Evolutionary conservation across 2,797 vertebrate genomes (phyloP).

Genomic region (Tachyglossus aculeatus): DNA sequence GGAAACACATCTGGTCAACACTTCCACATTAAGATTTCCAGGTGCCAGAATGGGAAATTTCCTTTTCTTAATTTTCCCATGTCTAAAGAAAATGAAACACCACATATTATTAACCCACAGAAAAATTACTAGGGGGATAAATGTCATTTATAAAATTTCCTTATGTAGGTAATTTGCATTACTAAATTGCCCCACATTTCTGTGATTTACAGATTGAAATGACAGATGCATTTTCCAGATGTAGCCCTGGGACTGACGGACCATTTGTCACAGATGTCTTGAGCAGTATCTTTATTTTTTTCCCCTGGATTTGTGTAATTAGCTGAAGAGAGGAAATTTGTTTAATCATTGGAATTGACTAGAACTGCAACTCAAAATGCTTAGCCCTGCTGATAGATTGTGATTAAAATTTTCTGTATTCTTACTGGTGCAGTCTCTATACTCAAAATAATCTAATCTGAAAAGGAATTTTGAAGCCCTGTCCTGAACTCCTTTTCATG

Average conservation of each 20-base stretch:
- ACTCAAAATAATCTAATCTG: too few relatives aligned
- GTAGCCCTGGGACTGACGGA: constrained; percentile 46
- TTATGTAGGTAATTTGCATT: constrained; percentile 64
- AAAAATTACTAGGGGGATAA: constrained; percentile 49
- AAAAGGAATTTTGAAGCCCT: too few relatives aligned
- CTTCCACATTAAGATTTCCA: constrained; percentile 17
- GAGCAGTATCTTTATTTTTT: constrained; percentile 45
- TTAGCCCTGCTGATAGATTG: not conserved
- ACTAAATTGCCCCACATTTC: constrained; percentile 34
- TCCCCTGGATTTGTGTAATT: constrained; percentile 31
- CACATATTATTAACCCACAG: constrained; percentile 39
- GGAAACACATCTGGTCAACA: constrained; percentile 49
- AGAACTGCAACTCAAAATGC: not conserved
- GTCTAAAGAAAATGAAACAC: constrained; percentile 35
- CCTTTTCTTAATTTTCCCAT: constrained; percentile 53
- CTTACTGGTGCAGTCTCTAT: too few relatives aligned
- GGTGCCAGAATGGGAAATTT: constrained; percentile 21
- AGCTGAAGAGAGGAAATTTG: constrained; percentile 32
- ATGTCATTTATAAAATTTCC: constrained; percentile 30
- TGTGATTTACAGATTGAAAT: constrained; percentile 59
- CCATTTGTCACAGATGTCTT: constrained; percentile 62
- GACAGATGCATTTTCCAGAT: constrained; percentile 71
- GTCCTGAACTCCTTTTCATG: too few relatives aligned
- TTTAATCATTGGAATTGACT: constrained; percentile 37
- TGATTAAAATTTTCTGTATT: not conserved